Evolutionary conservation across 2,797 vertebrate species (phyloP).

Genomic region (Oceanodroma leucorhoa): DNA sequence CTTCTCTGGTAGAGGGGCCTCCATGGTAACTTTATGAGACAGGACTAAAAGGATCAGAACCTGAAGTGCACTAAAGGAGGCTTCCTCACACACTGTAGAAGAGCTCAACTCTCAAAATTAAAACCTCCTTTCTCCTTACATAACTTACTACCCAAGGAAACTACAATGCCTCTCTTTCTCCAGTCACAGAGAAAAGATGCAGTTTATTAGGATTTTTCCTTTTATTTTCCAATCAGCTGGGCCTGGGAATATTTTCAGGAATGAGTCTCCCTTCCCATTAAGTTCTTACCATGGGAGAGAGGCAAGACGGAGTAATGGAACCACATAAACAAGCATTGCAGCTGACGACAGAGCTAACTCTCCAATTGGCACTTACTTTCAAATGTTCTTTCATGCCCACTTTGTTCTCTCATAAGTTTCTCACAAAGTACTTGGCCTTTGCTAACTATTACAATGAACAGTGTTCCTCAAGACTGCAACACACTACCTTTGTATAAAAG

Average conservation of each 20-base stretch:
- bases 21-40: neutral
- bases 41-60: neutral
- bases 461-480: neutral
- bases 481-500: accelerated
- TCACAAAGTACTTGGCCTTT: neutral
- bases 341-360: neutral
- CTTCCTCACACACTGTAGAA: neutral
- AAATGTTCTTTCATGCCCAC: neutral
- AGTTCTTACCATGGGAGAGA: neutral
- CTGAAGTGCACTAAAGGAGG: neutral
- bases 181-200: neutral
- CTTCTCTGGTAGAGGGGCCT: neutral
- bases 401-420: accelerated
- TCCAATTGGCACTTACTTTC: neutral
- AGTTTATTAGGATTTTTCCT: neutral
- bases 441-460: accelerated
- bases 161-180: neutral
- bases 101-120: neutral
- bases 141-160: neutral
- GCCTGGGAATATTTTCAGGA: neutral
- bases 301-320: neutral
- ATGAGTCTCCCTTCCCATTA: neutral
- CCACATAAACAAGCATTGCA: neutral
- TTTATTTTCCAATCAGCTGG: neutral
- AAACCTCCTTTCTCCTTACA: neutral